Evolutionary conservation across 2,113 vertebrate genomes (phyloP), one percentile per base, ranked within the genome.

Genomic region (Paramisgurnus dabryanus): DNA sequence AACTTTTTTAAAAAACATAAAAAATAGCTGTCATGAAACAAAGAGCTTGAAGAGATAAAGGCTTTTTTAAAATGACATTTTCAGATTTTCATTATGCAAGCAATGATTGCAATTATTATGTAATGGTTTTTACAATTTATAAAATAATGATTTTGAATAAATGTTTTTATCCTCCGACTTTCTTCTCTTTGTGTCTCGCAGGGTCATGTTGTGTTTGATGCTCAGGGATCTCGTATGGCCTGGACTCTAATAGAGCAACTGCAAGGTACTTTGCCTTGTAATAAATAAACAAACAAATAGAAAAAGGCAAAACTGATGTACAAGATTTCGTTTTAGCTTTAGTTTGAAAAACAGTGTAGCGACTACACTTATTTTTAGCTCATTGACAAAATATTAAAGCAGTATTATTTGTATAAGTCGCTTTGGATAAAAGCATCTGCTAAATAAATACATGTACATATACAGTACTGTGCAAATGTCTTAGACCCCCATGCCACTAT

Each of bases 151-250:
- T 27, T 74, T 43, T 57, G 7, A 7, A 57, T 18, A 27, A 12
- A 18, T 13, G 5, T 3, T 7, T 63, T 40, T 27, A 65, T 11
- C 7, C 7, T 8, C 4, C 10, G 7, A 7, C 10, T 47, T 47
- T 73, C 15, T 45, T 72, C 13, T n/a, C 4, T 1, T 17, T 15
- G 67, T 76, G 57, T 76, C 72, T 74, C 58, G 34, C 86, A 98
- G 97, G 97, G 96, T 49, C 97, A 98, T 15, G 97, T 98, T 53
- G 96, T 98, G 80, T 98, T 98, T n/a, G 97, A 98, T 18, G 96
- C 96, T 80, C 97, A 97, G 13, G 97, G 97, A n/a, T 98, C 97
- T 73, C 93, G 97, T 87, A 98, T 98, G 96, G 96, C 97, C 5
- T 97, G 96, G 97, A 98, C 97, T 0, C 96, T 98, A 8, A 98